Evolutionary conservation across 2,113 vertebrate genomes (phyloP).

Genomic region (Strigops habroptila): DNA sequence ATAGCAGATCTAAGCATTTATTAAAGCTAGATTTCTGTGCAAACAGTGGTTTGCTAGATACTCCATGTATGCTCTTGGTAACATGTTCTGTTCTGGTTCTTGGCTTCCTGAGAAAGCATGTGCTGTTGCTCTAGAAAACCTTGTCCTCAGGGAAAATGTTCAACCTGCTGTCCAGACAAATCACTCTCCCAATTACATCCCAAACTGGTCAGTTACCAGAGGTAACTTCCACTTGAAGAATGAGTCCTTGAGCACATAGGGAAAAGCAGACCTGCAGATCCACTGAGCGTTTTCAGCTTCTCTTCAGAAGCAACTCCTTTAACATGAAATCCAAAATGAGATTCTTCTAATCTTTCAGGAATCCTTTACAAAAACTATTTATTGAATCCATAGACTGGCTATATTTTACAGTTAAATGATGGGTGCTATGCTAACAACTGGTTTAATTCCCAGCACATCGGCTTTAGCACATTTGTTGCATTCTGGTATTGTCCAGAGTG

Average conservation of each 20-base stretch:
- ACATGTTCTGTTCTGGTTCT: not conserved
- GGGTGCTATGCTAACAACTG: not conserved
- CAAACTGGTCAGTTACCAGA: not conserved
- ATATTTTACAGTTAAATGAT: not conserved
- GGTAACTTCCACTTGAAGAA: not conserved
- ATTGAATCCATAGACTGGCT: not conserved
- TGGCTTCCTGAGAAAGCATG: not conserved
- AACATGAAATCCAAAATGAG: not conserved
- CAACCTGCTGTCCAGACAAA: not conserved
- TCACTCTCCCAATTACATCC: not conserved
- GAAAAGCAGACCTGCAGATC: not conserved
- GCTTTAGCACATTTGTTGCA: not conserved
- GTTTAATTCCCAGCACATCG: rapidly evolving
- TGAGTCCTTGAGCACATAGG: not conserved
- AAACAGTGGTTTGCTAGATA: not conserved
- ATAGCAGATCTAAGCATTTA: not conserved
- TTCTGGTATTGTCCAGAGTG: too few species aligned
- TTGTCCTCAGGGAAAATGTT: not conserved
- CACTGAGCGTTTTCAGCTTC: not conserved
- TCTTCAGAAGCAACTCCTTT: not conserved
- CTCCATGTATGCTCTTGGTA: not conserved
- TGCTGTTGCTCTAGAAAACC: not conserved
- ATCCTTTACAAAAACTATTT: not conserved
- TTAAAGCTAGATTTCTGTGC: not conserved
- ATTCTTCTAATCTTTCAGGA: not conserved